These are phyloP conservation scores for Poeciliopsis presidionis DNA, from an alignment of 2,797 vertebrate species.

Conservation along the genomic window DNA sequence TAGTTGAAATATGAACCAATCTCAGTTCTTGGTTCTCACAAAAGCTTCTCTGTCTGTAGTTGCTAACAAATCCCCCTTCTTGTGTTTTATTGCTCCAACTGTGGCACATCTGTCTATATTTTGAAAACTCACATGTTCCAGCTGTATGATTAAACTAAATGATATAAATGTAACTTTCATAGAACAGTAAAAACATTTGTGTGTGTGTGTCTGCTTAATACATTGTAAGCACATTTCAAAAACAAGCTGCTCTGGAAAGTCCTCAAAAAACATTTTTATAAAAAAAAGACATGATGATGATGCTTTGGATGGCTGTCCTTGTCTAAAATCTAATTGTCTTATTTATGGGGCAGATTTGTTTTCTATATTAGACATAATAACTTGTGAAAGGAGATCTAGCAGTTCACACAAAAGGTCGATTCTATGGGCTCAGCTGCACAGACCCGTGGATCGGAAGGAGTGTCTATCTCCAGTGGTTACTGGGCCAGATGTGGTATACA, in stretches of 20 bases:
- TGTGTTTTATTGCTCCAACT: slow-evolving; percentile 13
- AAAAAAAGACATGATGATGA: not conserved
- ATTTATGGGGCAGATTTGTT: not conserved
- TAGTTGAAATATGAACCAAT: not conserved
- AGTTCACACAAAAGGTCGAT: not conserved
- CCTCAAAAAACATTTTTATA: not conserved
- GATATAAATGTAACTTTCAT: slow-evolving; percentile 58
- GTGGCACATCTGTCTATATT: slow-evolving; percentile 32
- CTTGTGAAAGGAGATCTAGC: not conserved
- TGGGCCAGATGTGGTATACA: not conserved
- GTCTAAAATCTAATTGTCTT: not conserved
- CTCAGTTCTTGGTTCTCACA: slow-evolving; percentile 6
- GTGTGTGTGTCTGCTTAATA: slow-evolving; percentile 8
- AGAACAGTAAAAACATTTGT: slow-evolving; percentile 40
- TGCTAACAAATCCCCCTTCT: slow-evolving; percentile 8
- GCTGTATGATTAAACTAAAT: not conserved
- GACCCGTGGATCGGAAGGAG: not conserved
- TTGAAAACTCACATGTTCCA: slow-evolving; percentile 19
- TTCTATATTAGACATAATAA: not conserved
- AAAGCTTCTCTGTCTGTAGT: slow-evolving; percentile 7
- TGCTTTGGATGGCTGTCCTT: not conserved
- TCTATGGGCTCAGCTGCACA: not conserved
- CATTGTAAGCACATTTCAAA: not conserved
- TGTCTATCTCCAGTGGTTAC: not conserved
- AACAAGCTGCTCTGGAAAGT: not conserved